Evolutionary conservation across 2,113 vertebrate genomes (phyloP), one percentile per base, ranked within the genome.

Genomic region (Gambusia holbrooki): DNA sequence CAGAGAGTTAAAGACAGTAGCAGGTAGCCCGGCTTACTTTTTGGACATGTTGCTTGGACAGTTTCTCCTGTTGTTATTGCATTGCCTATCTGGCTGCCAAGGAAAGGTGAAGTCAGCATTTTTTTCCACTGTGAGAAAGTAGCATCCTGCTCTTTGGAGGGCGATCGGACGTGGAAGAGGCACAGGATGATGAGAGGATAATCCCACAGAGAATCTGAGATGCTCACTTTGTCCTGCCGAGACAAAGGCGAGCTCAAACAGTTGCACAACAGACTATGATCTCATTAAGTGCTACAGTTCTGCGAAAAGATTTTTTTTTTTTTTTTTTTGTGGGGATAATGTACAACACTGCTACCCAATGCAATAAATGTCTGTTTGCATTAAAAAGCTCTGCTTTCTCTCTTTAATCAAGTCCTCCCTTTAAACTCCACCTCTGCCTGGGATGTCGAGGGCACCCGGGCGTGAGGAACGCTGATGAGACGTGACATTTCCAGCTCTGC

Each of bases 401-500:
- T 89, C 83, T 90, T 90, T 88, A 79, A 86, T 90, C 80, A 79
- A 88, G 71, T 81, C 62, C 5, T 76, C 33, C 48, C 29, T 15
- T 83, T 77, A 66, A 77, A 81, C 74, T 87, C 62, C 54, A 3
- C 51, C 51, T 6, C 30, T 71, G 80, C 62, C 48, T 33, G 68
- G 48, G 78, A 84, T 78, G 68, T 84, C 60, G 76, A 77, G 51
- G 66, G 69, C 74, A 82, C 62, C n/a, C 74, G 81, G 84, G 87
- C 82, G 58, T 84, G 78, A 81, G 89, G 54, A 83, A 85, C 77
- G 28, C 73, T 92, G 85, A 92, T 88, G 90, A 92, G 91, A 94
- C 73, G 63, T 94, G 93, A 93, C 93, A 94, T 94, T 94, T 94
- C 90, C 85, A 85, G 84, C 90, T 88, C 88, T 88, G 89, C 88